Conservation (phyloP, 2,888 invertebrate species). For the Phaonia tiefii region DNA sequence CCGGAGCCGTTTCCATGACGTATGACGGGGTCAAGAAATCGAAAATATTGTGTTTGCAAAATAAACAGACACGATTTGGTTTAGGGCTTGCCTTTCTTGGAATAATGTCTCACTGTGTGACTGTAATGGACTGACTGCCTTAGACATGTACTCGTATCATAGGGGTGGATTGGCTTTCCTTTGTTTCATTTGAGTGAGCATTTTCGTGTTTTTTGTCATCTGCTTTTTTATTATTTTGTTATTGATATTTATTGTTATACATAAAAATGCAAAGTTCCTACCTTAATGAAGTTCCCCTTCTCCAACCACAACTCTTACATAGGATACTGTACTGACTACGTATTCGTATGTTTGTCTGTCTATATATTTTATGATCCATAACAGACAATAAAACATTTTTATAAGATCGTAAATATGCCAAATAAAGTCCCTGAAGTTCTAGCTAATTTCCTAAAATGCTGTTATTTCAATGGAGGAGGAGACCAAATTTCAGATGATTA, state of each 20-base stretch:
- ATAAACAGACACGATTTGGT: conserved; percentile 12
- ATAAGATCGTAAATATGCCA: conserved; percentile 64
- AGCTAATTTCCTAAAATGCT: conserved; percentile 18
- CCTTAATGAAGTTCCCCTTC: no score
- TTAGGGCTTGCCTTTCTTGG: conserved; percentile 27
- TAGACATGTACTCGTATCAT: background rate
- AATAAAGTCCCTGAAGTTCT: conserved; percentile 28
- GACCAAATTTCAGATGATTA: conserved; percentile 43
- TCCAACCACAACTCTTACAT: no score
- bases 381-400: conserved; percentile 65
- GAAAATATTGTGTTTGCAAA: conserved; percentile 20
- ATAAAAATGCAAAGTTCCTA: background rate
- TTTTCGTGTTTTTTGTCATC: conserved; percentile 46
- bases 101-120: background rate
- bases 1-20: background rate
- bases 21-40: conserved; percentile 1
- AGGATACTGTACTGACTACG: background rate
- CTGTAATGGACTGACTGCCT: no score
- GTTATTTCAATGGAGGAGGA: conserved; percentile 5
- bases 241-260: conserved; percentile 19
- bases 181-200: background rate
- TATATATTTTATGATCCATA: conserved; percentile 58
- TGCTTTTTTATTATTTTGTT: conserved; percentile 52
- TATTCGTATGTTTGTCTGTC: background rate
- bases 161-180: background rate